A percentile compares a stretch with the other conserved stretches of the same genome.
These are phyloP conservation scores for Phrynocephalus guinanensis DNA, from an alignment of 2,797 vertebrate genomes.

Conservation along the genomic window DNA sequence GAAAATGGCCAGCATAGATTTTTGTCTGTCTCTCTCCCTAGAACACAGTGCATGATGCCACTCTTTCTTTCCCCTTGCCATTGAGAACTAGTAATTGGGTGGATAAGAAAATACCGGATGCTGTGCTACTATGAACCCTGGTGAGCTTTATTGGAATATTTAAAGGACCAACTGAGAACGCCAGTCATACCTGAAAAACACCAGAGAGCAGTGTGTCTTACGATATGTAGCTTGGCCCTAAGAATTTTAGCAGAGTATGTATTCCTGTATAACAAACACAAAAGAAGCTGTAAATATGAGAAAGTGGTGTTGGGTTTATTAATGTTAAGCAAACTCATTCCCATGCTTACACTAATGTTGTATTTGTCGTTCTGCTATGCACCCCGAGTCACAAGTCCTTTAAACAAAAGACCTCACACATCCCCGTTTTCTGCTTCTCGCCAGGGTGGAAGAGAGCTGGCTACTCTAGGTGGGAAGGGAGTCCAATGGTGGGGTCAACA, in stretches of 20 bases:
- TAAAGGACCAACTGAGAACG: neutral
- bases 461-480: neutral
- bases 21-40: neutral
- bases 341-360: conserved; percentile 35
- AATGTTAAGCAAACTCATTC: neutral
- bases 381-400: neutral
- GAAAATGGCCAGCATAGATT: too few relatives aligned
- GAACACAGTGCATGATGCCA: neutral
- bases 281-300: conserved; percentile 34
- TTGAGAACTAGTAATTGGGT: neutral
- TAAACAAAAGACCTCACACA: neutral
- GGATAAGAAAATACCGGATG: neutral
- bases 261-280: conserved; percentile 11
- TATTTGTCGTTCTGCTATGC: conserved; percentile 16
- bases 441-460: neutral
- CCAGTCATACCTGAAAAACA: neutral
- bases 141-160: neutral
- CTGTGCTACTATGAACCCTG: neutral
- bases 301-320: conserved; percentile 7
- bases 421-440: conserved; percentile 9
- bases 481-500: neutral
- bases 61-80: neutral
- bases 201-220: neutral
- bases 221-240: neutral
- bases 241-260: neutral